Evolutionary conservation across 2,888 invertebrate species (phyloP).

Genomic region (Drosophila setosimentum): DNA sequence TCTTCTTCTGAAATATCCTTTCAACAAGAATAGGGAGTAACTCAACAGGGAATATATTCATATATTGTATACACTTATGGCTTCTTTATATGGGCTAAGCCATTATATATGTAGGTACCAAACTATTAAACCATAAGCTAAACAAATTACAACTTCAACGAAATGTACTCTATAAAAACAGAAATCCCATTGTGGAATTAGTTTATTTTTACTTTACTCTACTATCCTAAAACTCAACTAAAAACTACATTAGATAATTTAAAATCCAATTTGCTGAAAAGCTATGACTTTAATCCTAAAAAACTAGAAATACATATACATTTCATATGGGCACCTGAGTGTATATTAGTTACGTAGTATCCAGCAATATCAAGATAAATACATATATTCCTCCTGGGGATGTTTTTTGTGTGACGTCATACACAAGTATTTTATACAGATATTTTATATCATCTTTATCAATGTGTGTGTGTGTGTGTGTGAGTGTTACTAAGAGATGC

Average conservation of each 20-base stretch:
- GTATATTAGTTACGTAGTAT: conserved; percentile 27
- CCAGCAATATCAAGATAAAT: conserved; percentile 11
- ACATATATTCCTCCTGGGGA: background rate
- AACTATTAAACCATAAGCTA: background rate
- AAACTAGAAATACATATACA: background rate
- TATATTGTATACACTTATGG: background rate
- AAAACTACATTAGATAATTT: background rate
- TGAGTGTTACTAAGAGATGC: conserved; percentile 14
- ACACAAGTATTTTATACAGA: conserved; percentile 35
- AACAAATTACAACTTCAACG: background rate
- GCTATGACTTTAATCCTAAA: background rate
- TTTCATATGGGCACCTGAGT: background rate
- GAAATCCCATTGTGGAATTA: background rate
- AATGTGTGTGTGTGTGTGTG: background rate
- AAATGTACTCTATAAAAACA: background rate
- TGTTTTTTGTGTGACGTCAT: conserved; percentile 32
- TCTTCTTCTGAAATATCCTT: background rate
- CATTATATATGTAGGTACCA: background rate
- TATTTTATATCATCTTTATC: conserved; percentile 42
- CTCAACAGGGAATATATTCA: background rate
- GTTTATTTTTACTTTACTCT: background rate
- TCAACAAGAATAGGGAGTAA: background rate
- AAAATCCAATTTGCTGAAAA: background rate
- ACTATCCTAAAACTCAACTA: background rate
- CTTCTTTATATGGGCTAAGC: background rate